A percentile compares a stretch with the other conserved stretches of the same genome.
phyloP scores from a whole-genome alignment of 1,140 invertebrate genomes.

The Camponotus pennsylvanicus region DNA sequence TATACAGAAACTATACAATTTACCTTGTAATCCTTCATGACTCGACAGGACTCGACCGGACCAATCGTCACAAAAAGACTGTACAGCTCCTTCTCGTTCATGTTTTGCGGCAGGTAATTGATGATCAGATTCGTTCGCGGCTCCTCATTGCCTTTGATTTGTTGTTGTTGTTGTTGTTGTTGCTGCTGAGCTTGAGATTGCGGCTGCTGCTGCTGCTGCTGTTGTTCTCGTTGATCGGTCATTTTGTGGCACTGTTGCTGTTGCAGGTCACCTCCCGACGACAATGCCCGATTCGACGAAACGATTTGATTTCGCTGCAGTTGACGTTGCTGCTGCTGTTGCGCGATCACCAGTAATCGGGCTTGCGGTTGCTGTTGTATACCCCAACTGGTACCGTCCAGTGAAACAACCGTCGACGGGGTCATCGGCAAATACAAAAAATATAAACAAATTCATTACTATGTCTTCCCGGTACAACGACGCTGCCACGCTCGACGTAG shows the following conservation, averaged over 20 bases:
- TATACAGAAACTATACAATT: slow-evolving; percentile 64
- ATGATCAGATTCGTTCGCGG: slow-evolving; percentile 95
- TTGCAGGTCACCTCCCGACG: slow-evolving; percentile 26
- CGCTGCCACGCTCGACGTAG: slow-evolving; percentile 76
- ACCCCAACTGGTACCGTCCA: slow-evolving; percentile 81
- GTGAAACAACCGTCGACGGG: slow-evolving; percentile 79
- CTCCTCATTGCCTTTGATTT: slow-evolving; percentile 78
- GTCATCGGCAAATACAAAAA: slow-evolving; percentile 86
- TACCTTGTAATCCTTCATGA: slow-evolving; percentile 96
- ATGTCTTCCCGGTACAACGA: slow-evolving; percentile 77
- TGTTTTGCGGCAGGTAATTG: slow-evolving; percentile 97
- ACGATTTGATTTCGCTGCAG: slow-evolving; percentile 43
- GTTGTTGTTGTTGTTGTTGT: slow-evolving; percentile 67
- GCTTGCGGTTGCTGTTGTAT: slow-evolving; percentile 68
- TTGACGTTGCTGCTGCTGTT: slow-evolving; percentile 58
- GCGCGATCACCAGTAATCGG: slow-evolving; percentile 58
- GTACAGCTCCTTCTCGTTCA: slow-evolving; percentile 96
- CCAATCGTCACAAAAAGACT: slow-evolving; percentile 95
- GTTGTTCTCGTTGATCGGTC: slow-evolving; percentile 80
- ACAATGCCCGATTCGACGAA: slow-evolving; percentile 52
- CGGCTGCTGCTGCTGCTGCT: slow-evolving; percentile 68
- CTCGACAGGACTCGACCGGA: slow-evolving; percentile 94
- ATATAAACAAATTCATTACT: slow-evolving; percentile 87
- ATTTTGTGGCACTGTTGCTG: slow-evolving; percentile 72
- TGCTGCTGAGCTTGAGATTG: slow-evolving; percentile 66